phyloP scores from a whole-genome alignment of 2,797 vertebrate genomes.

The Esox lucius region DNA sequence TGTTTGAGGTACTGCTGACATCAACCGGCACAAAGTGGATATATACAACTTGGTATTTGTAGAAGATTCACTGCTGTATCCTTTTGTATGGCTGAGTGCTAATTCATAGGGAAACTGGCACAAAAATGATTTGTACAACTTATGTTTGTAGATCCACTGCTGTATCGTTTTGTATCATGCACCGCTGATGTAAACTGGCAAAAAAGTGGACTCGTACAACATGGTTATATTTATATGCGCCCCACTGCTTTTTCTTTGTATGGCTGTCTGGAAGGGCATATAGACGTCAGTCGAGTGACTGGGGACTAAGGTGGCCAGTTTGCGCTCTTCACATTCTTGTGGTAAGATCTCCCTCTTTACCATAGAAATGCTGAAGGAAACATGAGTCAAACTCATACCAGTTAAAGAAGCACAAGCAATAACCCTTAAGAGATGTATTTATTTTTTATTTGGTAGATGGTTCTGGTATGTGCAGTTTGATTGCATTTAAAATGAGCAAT shows the following conservation, averaged over 20 bases:
- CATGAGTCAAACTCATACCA: slow-evolving; percentile 34
- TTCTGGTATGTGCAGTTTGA: slow-evolving; percentile 55
- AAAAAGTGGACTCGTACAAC: slow-evolving; percentile 28
- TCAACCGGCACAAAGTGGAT: background rate
- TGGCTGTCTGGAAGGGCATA: slow-evolving; percentile 28
- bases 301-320: slow-evolving; percentile 6
- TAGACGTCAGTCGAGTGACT: slow-evolving; percentile 30
- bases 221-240: background rate
- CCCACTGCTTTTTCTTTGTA: slow-evolving; percentile 17
- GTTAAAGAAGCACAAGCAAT: slow-evolving; percentile 55
- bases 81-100: background rate
- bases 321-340: slow-evolving; percentile 38
- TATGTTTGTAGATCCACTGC: background rate
- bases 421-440: slow-evolving; percentile 54
- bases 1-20: background rate
- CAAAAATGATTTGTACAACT: background rate
- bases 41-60: background rate
- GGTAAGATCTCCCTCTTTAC: slow-evolving; percentile 2
- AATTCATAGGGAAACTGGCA: background rate
- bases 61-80: background rate
- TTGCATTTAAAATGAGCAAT: slow-evolving; percentile 56
- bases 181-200: slow-evolving; percentile 26
- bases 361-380: slow-evolving; percentile 39
- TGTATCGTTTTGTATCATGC: slow-evolving; percentile 9
- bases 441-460: slow-evolving; percentile 62